Percentiles rank a stretch among this genome's conserved stretches.
These are phyloP conservation scores for Ctenopoma kingsleyae DNA, from an alignment of 2,797 vertebrate species.

Conservation along the genomic window DNA sequence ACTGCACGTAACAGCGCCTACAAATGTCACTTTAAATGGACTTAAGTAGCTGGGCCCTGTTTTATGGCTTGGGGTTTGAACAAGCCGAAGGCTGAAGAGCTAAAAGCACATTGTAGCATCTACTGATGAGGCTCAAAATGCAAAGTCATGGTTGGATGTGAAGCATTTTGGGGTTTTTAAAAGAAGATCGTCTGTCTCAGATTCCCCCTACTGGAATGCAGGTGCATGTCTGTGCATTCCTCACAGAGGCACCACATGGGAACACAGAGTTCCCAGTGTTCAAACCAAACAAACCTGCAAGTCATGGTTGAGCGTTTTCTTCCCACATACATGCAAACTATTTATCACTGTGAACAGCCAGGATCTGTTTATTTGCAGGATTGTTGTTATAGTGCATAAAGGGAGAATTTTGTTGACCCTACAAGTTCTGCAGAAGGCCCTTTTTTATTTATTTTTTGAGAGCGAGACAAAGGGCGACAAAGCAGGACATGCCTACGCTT, in stretches of 20 bases:
- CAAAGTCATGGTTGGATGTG: conserved; percentile 47
- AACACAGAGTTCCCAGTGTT: conserved; percentile 72
- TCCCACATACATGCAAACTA: conserved; percentile 45
- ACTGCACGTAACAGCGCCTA: conserved; percentile 15
- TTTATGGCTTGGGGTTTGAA: conserved; percentile 40
- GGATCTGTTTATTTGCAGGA: conserved; percentile 6
- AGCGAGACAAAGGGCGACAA: too few relatives aligned
- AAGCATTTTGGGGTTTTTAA: not conserved
- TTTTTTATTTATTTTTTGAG: not conserved
- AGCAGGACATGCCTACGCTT: too few relatives aligned
- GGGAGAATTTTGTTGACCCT: conserved; percentile 15
- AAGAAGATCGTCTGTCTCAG: conserved; percentile 34
- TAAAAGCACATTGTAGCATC: conserved; percentile 17
- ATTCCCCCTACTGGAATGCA: conserved; percentile 68
- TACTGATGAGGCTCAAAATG: conserved; percentile 18
- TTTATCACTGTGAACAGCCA: conserved; percentile 11
- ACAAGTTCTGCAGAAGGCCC: not conserved
- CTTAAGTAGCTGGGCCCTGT: not conserved
- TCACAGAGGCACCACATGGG: conserved; percentile 56
- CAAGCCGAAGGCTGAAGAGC: not conserved
- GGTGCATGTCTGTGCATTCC: conserved; percentile 74
- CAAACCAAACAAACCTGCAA: conserved; percentile 31
- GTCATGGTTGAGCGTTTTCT: conserved; percentile 31
- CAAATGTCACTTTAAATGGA: conserved; percentile 6
- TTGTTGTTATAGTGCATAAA: not conserved